Evolutionary conservation across 2,797 vertebrate species (phyloP).

Genomic region (Ptychadena robeensis): DNA sequence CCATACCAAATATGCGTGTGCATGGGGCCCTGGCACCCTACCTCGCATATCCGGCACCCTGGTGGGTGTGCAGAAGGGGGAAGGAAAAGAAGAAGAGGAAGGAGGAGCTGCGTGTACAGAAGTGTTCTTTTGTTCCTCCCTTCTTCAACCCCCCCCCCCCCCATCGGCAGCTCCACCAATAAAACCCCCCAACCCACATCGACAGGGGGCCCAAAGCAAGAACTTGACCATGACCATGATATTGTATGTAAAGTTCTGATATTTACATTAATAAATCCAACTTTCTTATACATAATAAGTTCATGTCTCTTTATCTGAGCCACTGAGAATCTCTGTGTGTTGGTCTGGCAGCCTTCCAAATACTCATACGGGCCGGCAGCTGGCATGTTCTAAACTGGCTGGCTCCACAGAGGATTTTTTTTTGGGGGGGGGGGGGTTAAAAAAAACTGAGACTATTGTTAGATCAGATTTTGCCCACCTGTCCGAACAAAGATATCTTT

Average conservation of each 20-base stretch:
- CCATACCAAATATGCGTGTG: too few relatives aligned
- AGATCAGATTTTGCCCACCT: constrained; percentile 61
- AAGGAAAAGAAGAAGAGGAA: too few relatives aligned
- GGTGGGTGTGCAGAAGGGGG: too few relatives aligned
- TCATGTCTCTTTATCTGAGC: constrained; percentile 63
- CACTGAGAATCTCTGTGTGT: constrained; percentile 69
- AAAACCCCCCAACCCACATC: too few relatives aligned
- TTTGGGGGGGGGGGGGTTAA: constrained; percentile 20
- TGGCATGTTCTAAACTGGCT: constrained; percentile 68
- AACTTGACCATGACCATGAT: not conserved
- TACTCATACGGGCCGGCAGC: constrained; percentile 63
- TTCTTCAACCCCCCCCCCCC: too few relatives aligned
- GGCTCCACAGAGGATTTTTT: constrained; percentile 63
- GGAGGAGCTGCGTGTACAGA: too few relatives aligned
- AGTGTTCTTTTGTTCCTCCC: too few relatives aligned
- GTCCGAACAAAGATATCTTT: constrained; percentile 46
- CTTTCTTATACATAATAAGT: constrained; percentile 6
- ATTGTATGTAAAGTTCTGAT: not conserved
- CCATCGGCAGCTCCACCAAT: too few relatives aligned
- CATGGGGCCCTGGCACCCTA: too few relatives aligned
- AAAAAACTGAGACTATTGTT: constrained; percentile 58
- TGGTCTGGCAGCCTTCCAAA: constrained; percentile 70
- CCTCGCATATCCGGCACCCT: too few relatives aligned
- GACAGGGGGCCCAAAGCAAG: too few relatives aligned
- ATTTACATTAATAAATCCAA: not conserved